phyloP scores from a whole-genome alignment of 2,113 vertebrate species.

The Psettodes erumei region DNA sequence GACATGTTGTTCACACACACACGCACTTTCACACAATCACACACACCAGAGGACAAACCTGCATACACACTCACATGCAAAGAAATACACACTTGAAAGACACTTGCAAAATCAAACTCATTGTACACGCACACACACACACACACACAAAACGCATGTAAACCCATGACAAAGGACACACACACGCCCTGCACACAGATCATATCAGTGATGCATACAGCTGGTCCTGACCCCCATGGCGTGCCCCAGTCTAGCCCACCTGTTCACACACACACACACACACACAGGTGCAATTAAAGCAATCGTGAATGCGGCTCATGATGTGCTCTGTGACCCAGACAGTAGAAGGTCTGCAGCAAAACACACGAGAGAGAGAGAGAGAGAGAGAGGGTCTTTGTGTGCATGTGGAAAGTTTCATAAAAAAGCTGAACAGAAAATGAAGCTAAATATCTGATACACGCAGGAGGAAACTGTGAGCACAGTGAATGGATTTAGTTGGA shows the following conservation, averaged over 20 bases:
- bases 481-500: not conserved
- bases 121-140: slow-evolving; percentile 34
- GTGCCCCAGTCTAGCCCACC: slow-evolving; percentile 69
- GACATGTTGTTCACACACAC: slow-evolving; percentile 52
- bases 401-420: slow-evolving; percentile 30
- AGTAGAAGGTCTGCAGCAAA: slow-evolving; percentile 70
- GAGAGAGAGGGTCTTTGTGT: not conserved
- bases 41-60: slow-evolving; percentile 26
- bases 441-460: not conserved
- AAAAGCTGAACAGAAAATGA: not conserved
- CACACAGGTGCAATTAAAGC: slow-evolving; percentile 74
- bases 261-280: slow-evolving; percentile 58
- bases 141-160: slow-evolving; percentile 26
- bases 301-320: slow-evolving; percentile 74
- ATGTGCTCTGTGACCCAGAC: slow-evolving; percentile 78
- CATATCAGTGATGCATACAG: slow-evolving; percentile 64
- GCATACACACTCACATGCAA: slow-evolving; percentile 38
- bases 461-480: not conserved
- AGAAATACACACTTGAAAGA: slow-evolving; percentile 50
- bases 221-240: slow-evolving; percentile 73
- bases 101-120: slow-evolving; percentile 36
- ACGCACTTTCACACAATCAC: too few relatives aligned
- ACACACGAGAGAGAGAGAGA: slow-evolving; percentile 35
- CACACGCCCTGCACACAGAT: slow-evolving; percentile 48
- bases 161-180: slow-evolving; percentile 45